Percentiles rank a stretch among this genome's conserved stretches.
Conservation (phyloP, 2,888 invertebrate genomes). For the Sinodicranocentrus sp. region DNA sequence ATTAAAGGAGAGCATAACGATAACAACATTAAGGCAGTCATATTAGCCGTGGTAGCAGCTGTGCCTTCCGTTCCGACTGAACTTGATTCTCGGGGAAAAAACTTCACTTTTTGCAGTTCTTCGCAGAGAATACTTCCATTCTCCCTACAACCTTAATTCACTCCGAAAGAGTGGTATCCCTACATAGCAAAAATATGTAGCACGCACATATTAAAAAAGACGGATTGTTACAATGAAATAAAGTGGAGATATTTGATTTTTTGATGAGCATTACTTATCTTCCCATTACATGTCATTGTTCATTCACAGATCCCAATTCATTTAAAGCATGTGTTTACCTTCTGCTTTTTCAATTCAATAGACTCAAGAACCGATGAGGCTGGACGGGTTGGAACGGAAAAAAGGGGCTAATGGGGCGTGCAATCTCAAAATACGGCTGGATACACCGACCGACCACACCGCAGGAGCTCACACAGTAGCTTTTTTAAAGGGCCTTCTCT, state of each 20-base stretch:
- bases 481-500: too few relatives aligned
- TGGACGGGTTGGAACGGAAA: not conserved
- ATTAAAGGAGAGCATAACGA: not conserved
- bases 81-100: too few relatives aligned
- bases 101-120: too few relatives aligned
- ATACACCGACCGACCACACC: not conserved
- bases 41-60: not conserved
- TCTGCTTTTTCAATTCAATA: not conserved
- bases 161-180: not conserved
- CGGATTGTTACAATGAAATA: too few relatives aligned
- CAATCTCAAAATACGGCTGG: not conserved
- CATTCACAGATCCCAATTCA: too few relatives aligned
- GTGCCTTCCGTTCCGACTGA: not conserved
- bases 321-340: not conserved
- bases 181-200: not conserved
- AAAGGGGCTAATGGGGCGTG: constrained; percentile 8
- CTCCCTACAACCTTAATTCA: not conserved
- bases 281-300: too few relatives aligned
- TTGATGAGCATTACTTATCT: constrained; percentile 6
- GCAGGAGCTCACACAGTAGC: not conserved
- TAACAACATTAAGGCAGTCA: not conserved
- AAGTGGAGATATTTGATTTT: constrained; percentile 14
- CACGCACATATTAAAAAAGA: not conserved
- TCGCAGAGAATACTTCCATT: not conserved
- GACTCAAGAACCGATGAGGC: constrained; percentile 1